These are phyloP conservation scores for Conopomorpha cramerella DNA, from an alignment of 1,140 invertebrate species.

Conservation along the genomic window DNA sequence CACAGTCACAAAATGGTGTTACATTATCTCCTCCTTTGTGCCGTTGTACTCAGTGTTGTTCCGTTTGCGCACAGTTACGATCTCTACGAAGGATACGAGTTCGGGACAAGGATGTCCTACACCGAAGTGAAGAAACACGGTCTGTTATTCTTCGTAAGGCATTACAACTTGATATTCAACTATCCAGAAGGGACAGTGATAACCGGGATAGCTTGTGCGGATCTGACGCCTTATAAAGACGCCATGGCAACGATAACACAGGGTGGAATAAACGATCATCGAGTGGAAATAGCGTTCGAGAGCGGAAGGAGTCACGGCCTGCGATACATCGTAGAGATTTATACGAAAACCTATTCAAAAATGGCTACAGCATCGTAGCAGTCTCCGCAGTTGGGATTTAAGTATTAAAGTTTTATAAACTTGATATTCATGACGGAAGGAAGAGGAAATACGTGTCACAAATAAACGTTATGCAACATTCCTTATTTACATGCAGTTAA, in stretches of 20 bases:
- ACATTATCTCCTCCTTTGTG: no score
- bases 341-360: constrained; percentile 9
- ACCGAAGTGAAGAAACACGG: constrained; percentile 10
- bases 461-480: no score
- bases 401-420: not conserved
- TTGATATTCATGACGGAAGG: not conserved
- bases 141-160: constrained; percentile 15
- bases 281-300: constrained; percentile 12
- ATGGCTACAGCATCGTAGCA: no score
- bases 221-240: constrained; percentile 13
- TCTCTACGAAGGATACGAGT: not conserved
- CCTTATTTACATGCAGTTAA: not conserved
- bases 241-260: constrained; percentile 8
- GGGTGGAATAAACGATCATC: constrained; percentile 13
- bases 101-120: not conserved
- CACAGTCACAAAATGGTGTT: no score
- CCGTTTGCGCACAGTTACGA: no score
- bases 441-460: no score
- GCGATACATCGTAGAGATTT: constrained; percentile 19
- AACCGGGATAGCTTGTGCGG: constrained; percentile 16
- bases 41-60: no score
- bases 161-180: constrained; percentile 6
- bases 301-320: constrained; percentile 15
- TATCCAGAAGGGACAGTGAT: constrained; percentile 19
- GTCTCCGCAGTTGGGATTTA: not conserved